These are phyloP conservation scores for Diplodus puntazzo DNA, from an alignment of 2,797 vertebrate species.

Conservation along the genomic window DNA sequence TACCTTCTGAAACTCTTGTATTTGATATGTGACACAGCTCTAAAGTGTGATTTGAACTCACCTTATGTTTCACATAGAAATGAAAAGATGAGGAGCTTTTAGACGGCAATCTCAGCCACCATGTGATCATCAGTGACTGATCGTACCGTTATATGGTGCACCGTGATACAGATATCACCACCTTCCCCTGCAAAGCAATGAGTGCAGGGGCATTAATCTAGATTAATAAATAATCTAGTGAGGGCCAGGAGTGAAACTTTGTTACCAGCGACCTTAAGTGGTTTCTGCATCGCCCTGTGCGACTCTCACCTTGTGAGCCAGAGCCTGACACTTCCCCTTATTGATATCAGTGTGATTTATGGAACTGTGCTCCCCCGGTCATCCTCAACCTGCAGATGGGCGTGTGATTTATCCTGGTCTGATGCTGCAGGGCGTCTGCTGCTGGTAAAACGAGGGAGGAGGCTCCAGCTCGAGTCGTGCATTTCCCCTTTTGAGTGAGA, in stretches of 20 bases:
- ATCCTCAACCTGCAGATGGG: constrained; percentile 72
- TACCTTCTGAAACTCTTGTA: neutral
- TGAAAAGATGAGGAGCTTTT: constrained; percentile 20
- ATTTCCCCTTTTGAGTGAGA: constrained; percentile 1
- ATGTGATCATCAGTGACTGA: constrained; percentile 48
- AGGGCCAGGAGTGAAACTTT: constrained; percentile 72
- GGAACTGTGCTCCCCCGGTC: constrained; percentile 62
- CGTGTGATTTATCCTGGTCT: constrained; percentile 76
- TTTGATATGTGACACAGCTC: neutral
- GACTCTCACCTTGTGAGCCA: constrained; percentile 67
- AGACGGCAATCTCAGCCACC: constrained; percentile 1
- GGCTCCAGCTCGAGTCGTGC: constrained; percentile 16
- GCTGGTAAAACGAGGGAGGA: constrained; percentile 47
- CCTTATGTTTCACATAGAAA: neutral
- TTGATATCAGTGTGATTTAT: constrained; percentile 85
- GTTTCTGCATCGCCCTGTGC: constrained; percentile 67
- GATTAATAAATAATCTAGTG: constrained; percentile 77
- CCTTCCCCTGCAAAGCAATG: constrained; percentile 35
- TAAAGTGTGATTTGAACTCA: neutral
- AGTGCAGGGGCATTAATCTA: constrained; percentile 62
- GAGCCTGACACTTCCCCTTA: constrained; percentile 80
- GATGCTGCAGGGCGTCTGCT: constrained; percentile 58
- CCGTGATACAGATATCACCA: constrained; percentile 64
- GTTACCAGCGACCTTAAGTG: constrained; percentile 75
- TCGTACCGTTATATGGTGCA: constrained; percentile 19